Percentiles rank a stretch among this genome's conserved stretches.
phyloP scores from a whole-genome alignment of 2,113 vertebrate genomes.

The Cairina moschata region DNA sequence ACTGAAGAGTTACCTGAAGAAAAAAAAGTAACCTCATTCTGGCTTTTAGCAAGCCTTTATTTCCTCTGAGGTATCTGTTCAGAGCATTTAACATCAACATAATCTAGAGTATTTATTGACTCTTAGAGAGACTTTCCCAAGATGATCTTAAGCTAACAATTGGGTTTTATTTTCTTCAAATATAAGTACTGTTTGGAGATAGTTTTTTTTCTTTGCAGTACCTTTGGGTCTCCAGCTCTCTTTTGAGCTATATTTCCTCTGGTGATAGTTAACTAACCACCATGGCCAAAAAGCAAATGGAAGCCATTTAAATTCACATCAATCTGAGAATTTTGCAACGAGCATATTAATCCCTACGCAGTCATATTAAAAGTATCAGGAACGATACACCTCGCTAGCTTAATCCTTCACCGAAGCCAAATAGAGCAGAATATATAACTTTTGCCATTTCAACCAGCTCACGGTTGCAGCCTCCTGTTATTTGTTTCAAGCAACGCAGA shows the following conservation, averaged over 20 bases:
- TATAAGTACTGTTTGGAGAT: background rate
- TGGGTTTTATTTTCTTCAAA: background rate
- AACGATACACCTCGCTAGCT: background rate
- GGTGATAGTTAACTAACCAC: background rate
- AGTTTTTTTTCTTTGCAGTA: background rate
- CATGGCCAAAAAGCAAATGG: background rate
- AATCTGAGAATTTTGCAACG: background rate
- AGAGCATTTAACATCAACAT: background rate
- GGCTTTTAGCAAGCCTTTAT: background rate
- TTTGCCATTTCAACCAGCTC: background rate
- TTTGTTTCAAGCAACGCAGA: background rate
- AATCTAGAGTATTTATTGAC: background rate
- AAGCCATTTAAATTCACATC: background rate
- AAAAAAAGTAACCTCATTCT: background rate
- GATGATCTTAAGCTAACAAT: background rate
- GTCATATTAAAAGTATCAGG: background rate
- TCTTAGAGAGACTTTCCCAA: background rate
- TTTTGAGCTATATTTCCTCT: background rate
- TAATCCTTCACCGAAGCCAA: background rate
- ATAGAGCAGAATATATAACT: background rate
- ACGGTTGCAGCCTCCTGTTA: background rate
- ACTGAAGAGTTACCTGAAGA: background rate
- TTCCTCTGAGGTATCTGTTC: conserved; percentile 11
- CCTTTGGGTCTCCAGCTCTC: background rate
- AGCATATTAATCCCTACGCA: background rate